Conservation (phyloP, 1,140 invertebrate species). For the Eufriesea mexicana region DNA sequence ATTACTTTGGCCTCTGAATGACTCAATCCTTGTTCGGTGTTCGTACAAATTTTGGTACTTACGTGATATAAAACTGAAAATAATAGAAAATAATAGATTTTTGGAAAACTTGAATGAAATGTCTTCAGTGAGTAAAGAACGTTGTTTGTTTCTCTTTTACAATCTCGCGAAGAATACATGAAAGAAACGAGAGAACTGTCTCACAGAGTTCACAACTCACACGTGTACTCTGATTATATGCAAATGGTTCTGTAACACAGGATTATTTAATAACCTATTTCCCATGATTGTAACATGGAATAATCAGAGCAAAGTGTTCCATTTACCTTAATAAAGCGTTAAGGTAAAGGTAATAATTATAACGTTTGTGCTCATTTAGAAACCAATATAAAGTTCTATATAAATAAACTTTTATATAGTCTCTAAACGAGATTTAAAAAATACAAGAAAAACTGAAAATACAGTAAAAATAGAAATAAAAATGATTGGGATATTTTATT, state of each 20-base stretch:
- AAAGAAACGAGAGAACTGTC: neutral
- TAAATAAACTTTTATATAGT: too few relatives aligned
- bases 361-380: too few relatives aligned
- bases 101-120: neutral
- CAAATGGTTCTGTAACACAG: neutral
- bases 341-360: too few relatives aligned
- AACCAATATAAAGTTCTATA: too few relatives aligned
- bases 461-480: too few relatives aligned
- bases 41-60: neutral
- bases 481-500: too few relatives aligned
- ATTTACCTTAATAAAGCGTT: neutral
- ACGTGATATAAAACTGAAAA: neutral
- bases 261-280: constrained; percentile 6
- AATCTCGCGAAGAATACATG: neutral
- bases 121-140: neutral
- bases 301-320: neutral
- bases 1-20: too few relatives aligned
- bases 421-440: too few relatives aligned
- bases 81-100: too few relatives aligned
- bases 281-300: neutral
- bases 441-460: too few relatives aligned
- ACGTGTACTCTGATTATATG: neutral
- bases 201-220: neutral
- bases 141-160: neutral
- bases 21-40: neutral